Evolutionary conservation across 2,888 invertebrate genomes (phyloP), one percentile per base, ranked within the genome.

Genomic region (Pherbina coryleti): DNA sequence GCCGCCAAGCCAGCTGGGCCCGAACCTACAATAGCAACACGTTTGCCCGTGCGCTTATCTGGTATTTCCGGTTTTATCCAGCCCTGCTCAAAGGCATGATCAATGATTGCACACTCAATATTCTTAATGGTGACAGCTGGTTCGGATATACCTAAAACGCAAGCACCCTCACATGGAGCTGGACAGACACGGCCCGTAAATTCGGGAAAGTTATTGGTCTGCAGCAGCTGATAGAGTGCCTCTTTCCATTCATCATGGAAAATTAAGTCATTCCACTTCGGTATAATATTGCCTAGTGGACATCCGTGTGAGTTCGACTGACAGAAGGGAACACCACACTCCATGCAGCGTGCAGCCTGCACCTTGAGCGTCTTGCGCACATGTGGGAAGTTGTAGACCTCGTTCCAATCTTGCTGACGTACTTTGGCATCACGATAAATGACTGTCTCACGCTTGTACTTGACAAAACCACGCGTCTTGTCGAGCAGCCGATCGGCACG

Each of bases 181-280:
- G 98, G 97, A 83, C 97, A 97, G 22, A 97, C 97, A 84, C 99
- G 92, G 0, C 98, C 98, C 37, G 97, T 97, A 89, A 97, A 97
- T 90, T 97, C 97, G n/a, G 99, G 99, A 91, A 99, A 99, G 90
- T 99, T 99, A 88, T 99, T 99, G 0, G 99, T 99, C 91, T 99
- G 99, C 83, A 98, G 90, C 75, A 99, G 92, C 84, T 98, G 98
- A 78, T 94, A 93, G 7, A 99, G 91, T 22, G 99, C 99, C 89
- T 98, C 97, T 81, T 93, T 93, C 99, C 99, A 99, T 87, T 98
- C 95, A 70, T 94, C 95, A 86, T 95, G 93, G 91, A 95, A 99
- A n/a, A 99, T 93, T 25, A 99, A 93, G 87, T 98, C 97, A 90
- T 99, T 99, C 98, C 98, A 99, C 91, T 98, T 98, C 75, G 99